A percentile compares a stretch with the other conserved stretches of the same genome.
Conservation (phyloP, 2,113 vertebrate species). For the Oceanites oceanicus region DNA sequence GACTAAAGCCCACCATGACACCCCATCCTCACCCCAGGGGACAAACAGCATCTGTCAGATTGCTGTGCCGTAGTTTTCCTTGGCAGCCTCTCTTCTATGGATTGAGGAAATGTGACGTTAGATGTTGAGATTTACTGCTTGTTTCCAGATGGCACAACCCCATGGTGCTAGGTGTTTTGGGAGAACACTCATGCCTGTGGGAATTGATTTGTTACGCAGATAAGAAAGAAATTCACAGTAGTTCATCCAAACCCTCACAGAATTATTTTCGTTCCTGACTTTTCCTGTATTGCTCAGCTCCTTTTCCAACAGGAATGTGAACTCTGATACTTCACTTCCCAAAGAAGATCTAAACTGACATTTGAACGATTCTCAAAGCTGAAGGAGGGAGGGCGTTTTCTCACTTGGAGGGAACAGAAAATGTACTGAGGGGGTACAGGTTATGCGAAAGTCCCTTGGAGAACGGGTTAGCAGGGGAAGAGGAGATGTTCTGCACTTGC, state of each 20-base stretch:
- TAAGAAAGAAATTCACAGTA: neutral
- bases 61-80: neutral
- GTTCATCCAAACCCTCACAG: neutral
- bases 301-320: neutral
- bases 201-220: neutral
- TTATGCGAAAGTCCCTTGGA: neutral
- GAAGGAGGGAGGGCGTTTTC: neutral
- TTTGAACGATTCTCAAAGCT: neutral
- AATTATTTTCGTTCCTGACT: neutral
- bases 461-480: neutral
- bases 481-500: neutral
- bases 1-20: neutral
- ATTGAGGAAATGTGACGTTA: neutral
- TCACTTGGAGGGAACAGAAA: neutral
- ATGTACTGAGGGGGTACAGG: neutral
- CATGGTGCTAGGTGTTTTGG: neutral
- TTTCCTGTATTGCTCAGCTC: neutral
- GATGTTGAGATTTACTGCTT: neutral
- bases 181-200: neutral
- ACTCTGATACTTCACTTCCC: neutral
- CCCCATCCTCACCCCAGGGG: neutral
- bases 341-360: neutral
- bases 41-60: neutral
- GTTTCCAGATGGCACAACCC: neutral
- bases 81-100: neutral